phyloP scores from a whole-genome alignment of 1,140 invertebrate genomes.

The Pteromalus puparum region DNA sequence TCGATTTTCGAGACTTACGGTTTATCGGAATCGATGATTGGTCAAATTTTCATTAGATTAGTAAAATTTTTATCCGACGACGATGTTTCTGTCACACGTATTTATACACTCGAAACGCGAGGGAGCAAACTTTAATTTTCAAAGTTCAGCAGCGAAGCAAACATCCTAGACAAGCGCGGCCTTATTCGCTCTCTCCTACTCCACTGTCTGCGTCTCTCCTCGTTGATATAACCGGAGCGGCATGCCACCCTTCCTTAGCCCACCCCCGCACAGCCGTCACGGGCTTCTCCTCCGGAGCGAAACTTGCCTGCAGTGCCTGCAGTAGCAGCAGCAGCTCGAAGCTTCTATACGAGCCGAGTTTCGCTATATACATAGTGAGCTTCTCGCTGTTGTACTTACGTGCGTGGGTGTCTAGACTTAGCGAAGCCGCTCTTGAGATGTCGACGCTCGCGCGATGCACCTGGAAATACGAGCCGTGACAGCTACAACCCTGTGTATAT shows the following conservation, averaged over 20 bases:
- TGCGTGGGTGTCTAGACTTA: background rate
- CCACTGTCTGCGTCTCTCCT: conserved; percentile 49
- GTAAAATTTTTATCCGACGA: too few relatives aligned
- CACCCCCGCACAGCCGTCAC: conserved; percentile 69
- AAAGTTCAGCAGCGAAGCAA: background rate
- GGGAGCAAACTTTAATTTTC: background rate
- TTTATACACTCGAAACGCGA: background rate
- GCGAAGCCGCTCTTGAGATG: conserved; percentile 60
- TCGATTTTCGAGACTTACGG: background rate
- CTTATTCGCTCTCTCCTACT: conserved; percentile 1
- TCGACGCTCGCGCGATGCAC: conserved; percentile 58
- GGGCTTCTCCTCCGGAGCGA: conserved; percentile 67
- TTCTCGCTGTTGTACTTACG: conserved; percentile 41
- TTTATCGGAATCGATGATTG: too few relatives aligned
- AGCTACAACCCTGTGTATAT: background rate
- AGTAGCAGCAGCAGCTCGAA: conserved; percentile 56
- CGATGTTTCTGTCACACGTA: too few relatives aligned
- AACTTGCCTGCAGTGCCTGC: conserved; percentile 71
- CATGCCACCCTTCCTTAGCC: conserved; percentile 68
- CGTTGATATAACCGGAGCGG: conserved; percentile 58
- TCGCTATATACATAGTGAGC: conserved; percentile 61
- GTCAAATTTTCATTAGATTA: too few relatives aligned
- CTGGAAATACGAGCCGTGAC: conserved; percentile 58
- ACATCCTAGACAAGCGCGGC: conserved; percentile 15
- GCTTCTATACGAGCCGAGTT: conserved; percentile 65